Evolutionary conservation across 2,888 invertebrate species (phyloP), one percentile per base, ranked within the genome.

Genomic region (Oscheius sp.): DNA sequence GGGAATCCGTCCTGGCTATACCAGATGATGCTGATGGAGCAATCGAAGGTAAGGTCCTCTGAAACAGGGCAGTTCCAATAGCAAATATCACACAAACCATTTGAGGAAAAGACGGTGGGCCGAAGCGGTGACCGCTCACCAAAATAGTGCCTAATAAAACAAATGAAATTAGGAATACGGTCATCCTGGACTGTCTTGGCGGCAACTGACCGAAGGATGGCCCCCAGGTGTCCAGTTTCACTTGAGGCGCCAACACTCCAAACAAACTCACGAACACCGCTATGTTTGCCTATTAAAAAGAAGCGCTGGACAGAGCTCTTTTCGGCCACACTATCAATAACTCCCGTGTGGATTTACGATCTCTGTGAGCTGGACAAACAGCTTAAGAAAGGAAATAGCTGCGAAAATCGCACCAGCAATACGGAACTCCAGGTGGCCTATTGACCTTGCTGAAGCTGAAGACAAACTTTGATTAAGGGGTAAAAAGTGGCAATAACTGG

Each of bases 231-330:
- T 68, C 68, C 68, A 68, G 68, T 68, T 68, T 68, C 68, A 53
- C 42, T 48, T 42, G 63, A 63, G 63, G 48, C 63, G 63, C 63
- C 58, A 58, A 58, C 58, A 58, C 63, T 42, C 63, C 68, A 68
- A 68, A 68, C 68, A 68, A 68, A 68, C 68, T 68, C 68, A 68
- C 68, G 68, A 68, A 55, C 68, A 68, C 55, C 68, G 55, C 55
- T 68, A 42, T 42, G 68, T 68, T 68, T 68, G 68, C 55, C 68
- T 68, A 68, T 68, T 35, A 68, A 68, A 68, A 68, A 68, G 68
- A 68, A 53, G 68, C 68, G 47, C 63, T 47, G 63, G 63, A 63
- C 63, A n/a, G 47, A 47, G 63, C 68, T 37, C 68, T 68, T 68
- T 68, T 68, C 68, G 53, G 55, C 55, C 68, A 55, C 68, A 55